Base-by-base conservation (phyloP, 2,888 invertebrate species). In the Sinopyrophorus schimmeli region DNA sequence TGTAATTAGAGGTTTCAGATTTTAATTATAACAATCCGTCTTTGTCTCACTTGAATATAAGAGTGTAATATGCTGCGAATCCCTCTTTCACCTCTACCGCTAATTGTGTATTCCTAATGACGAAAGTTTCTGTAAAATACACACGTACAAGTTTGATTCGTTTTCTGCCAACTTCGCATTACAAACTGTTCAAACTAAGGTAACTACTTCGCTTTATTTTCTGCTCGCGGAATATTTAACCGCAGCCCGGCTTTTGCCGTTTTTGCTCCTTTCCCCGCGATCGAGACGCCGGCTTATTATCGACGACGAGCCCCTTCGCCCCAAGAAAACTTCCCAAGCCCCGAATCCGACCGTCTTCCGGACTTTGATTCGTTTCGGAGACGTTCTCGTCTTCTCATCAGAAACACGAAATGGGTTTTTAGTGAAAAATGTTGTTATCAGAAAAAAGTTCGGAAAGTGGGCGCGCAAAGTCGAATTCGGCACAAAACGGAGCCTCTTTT, bases 1-100 rank as follows among this genome's bases (percentile, higher is more conserved):
- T 52, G 61, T 67, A 66, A 68, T 68, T 67, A 67, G 67, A 65
- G 65, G 64, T 67, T 67, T 67, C 66, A 59, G 63, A 66, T 68
- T 68, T 68, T 67, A 66, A 67, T 67, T 67, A 62, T 58, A 59
- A 57, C 60, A 47, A 48, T 58, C 62, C 55, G 59, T 66, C 67
- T 64, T 64, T 64, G 62, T 68, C 63, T 59, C 28, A 47, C 64
- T 56, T 48, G 57, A 55, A 58, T 53, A 58, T 55, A 60, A 58
- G 54, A 43, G 55, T 57, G 56, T 57, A 43, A 56, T 54, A 58
- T 54, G 54, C 49, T 44, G 52, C 46, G 53, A 54, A 46, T 46
- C 47, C 47, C 59, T 51, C 59, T 62, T 61, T 60, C 58, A 62
- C 61, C 55, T 61, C 49, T 47, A 40, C 41, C 39, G 54, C 54